A percentile compares a stretch with the other conserved stretches of the same genome.
These are phyloP conservation scores for Dendroctonus valens DNA, from an alignment of 1,140 invertebrate genomes.

Conservation along the genomic window DNA sequence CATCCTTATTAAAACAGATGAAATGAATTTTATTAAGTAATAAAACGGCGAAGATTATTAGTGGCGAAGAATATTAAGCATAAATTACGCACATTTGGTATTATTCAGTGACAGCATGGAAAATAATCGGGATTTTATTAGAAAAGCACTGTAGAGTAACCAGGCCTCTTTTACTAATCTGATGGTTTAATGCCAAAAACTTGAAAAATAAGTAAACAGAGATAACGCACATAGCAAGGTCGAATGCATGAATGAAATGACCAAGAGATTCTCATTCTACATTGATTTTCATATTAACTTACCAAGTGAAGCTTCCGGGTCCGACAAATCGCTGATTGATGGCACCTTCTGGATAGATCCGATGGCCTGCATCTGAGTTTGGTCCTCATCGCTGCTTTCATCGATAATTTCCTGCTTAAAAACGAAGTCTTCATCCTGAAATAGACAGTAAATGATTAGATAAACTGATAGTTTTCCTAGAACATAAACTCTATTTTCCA, in stretches of 20 bases:
- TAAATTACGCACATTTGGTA: too few species aligned
- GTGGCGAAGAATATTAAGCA: too few species aligned
- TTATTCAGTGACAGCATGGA: neutral
- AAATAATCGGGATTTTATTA: neutral
- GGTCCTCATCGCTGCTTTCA: slow-evolving; percentile 46
- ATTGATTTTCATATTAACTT: too few species aligned
- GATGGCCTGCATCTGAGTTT: slow-evolving; percentile 38
- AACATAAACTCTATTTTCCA: too few species aligned
- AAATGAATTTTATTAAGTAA: slow-evolving; percentile 4
- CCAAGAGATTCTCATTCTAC: too few species aligned
- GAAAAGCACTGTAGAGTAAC: neutral
- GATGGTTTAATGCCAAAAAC: neutral
- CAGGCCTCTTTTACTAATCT: neutral
- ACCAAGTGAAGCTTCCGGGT: slow-evolving; percentile 80
- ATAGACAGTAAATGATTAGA: slow-evolving; percentile 1
- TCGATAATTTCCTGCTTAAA: slow-evolving; percentile 48
- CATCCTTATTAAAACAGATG: slow-evolving; percentile 18
- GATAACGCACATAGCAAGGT: too few species aligned
- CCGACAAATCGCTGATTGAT: slow-evolving; percentile 78
- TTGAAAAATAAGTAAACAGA: too few species aligned
- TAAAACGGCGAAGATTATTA: too few species aligned
- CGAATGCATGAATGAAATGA: neutral
- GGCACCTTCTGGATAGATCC: slow-evolving; percentile 79
- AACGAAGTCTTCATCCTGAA: slow-evolving; percentile 38
- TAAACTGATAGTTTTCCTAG: too few species aligned